These are phyloP conservation scores for Trachymyrmex cornetzi DNA, from an alignment of 1,140 invertebrate species.

Conservation along the genomic window DNA sequence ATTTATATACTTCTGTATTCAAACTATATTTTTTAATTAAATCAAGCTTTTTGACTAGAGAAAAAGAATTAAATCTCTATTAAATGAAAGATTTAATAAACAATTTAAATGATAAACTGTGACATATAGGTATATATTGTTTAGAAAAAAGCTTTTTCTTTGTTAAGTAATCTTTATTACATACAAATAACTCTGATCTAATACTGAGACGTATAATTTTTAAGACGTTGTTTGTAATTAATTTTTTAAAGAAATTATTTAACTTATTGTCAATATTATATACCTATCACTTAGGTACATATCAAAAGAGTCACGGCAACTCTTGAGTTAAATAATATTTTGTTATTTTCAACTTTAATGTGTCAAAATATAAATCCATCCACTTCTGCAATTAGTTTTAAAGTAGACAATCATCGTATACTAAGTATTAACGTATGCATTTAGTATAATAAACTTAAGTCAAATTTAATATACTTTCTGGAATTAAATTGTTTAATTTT, in stretches of 20 bases:
- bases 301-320: too few relatives aligned
- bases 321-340: too few relatives aligned
- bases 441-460: too few relatives aligned
- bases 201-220: neutral
- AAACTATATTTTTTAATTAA: neutral
- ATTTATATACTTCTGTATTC: neutral
- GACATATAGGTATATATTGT: neutral
- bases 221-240: neutral
- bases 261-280: neutral
- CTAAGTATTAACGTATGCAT: too few relatives aligned
- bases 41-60: neutral
- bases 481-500: too few relatives aligned
- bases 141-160: neutral
- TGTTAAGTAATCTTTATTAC: neutral
- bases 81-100: neutral
- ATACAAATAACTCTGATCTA: neutral
- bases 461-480: too few relatives aligned
- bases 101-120: neutral
- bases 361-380: too few relatives aligned
- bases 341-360: too few relatives aligned
- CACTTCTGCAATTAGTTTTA: too few relatives aligned
- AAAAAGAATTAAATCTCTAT: neutral
- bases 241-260: neutral
- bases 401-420: too few relatives aligned
- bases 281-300: neutral